These are phyloP conservation scores for Camelus bactrianus DNA, from an alignment of 2,113 vertebrate species.

Conservation along the genomic window DNA sequence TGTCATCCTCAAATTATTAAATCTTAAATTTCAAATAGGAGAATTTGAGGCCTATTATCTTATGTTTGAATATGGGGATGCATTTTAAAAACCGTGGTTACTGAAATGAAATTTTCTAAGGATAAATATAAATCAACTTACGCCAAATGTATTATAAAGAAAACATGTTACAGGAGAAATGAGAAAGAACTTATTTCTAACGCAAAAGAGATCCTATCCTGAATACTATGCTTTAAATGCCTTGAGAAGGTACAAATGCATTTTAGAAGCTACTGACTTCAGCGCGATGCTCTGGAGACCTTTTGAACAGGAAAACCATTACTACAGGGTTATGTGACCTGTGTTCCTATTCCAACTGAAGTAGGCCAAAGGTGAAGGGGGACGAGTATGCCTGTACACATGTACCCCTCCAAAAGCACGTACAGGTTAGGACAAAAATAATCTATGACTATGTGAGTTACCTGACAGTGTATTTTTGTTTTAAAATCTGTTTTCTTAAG, in stretches of 20 bases:
- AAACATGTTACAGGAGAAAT: neutral
- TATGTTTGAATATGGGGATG: neutral
- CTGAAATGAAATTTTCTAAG: neutral
- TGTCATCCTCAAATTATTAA: neutral
- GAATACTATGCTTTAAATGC: neutral
- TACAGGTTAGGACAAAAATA: neutral
- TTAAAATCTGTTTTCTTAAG: slow-evolving; percentile 64
- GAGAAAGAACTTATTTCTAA: neutral
- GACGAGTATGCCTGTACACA: neutral
- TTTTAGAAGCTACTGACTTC: neutral
- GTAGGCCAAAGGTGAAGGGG: slow-evolving; percentile 13
- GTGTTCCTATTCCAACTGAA: neutral
- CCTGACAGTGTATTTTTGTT: neutral
- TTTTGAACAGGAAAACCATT: neutral
- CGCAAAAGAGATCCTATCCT: neutral
- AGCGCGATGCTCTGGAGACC: neutral
- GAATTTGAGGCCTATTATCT: neutral
- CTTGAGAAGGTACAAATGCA: slow-evolving; percentile 33
- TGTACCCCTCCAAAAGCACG: neutral
- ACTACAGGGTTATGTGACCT: slow-evolving; percentile 6
- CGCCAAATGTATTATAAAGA: neutral
- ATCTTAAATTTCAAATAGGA: neutral
- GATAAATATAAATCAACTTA: slow-evolving; percentile 24
- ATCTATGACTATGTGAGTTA: neutral
- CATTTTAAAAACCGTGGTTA: neutral